A percentile compares a stretch with the other conserved stretches of the same genome.
These are phyloP conservation scores for Muricea muricata DNA, from an alignment of 92 coral and sea anemone species.

Conservation along the genomic window DNA sequence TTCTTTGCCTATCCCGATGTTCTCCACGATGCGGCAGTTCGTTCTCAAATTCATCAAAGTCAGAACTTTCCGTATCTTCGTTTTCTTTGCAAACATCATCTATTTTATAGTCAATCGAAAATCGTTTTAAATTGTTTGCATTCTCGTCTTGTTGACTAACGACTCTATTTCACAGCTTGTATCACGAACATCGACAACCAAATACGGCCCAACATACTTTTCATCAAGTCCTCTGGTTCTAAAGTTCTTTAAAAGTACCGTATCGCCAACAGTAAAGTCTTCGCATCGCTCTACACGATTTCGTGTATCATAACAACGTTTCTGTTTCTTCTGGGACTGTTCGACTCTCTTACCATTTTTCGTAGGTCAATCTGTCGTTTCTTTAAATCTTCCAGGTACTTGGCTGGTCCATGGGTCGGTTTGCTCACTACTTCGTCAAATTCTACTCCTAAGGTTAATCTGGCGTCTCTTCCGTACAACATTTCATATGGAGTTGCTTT, in stretches of 20 bases:
- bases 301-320: slow-evolving; percentile 14
- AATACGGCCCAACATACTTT: slow-evolving; percentile 27
- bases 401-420: slow-evolving; percentile 46
- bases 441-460: slow-evolving; percentile 29
- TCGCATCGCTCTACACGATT: background rate
- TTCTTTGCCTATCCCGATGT: background rate
- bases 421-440: background rate
- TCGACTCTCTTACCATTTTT: slow-evolving; percentile 12
- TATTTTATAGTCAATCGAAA: background rate
- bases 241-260: slow-evolving; percentile 27
- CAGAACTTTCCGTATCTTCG: background rate
- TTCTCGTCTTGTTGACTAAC: background rate
- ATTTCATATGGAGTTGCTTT: slow-evolving; percentile 26
- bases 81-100: background rate
- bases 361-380: slow-evolving; percentile 13
- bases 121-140: slow-evolving; percentile 7
- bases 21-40: background rate
- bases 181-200: slow-evolving; percentile 12
- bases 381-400: slow-evolving; percentile 67
- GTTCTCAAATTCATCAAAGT: background rate
- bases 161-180: slow-evolving; percentile 31
- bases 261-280: slow-evolving; percentile 15
- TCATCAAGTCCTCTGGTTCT: slow-evolving; percentile 23
- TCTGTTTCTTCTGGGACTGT: slow-evolving; percentile 23
- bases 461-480: slow-evolving; percentile 32